Base-by-base conservation (phyloP, 2,888 invertebrate genomes). In the Thumatha senex region DNA sequence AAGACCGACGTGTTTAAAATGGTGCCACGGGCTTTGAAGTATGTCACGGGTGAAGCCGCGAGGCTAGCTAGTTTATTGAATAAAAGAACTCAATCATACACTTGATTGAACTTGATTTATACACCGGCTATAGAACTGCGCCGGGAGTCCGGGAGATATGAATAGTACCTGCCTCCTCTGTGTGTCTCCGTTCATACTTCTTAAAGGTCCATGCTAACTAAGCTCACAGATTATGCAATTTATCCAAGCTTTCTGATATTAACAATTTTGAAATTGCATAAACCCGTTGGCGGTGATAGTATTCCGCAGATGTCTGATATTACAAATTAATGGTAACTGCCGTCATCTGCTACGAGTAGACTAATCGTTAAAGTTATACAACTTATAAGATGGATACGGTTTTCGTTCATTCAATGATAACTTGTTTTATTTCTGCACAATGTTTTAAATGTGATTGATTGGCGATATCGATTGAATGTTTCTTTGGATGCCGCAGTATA, bases 321-420 rank as follows among this genome's bases (percentile, higher is more conserved):
- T 48, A 58, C 54, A 53, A 54, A 65, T 67, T 65, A 63, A 56
- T 55, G 44, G 55, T 43, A 30, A 48, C 55, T 12, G 39, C 48
- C 48, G 67, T 57, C 60, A 57, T 60, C 67, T 61, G 61, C 46
- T 54, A 51, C 53, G 48, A n/a, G n/a, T n/a, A n/a, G n/a, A 49
- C 53, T 52, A 53, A 67, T 63, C 67, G 63, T 59, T 59, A 56
- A 57, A 67, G 48, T 67, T 65, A 44, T 39, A 51, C 46, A 52
- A 61, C 48, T 65, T 61, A 53, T 43, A 10, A 38, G 40, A 52
- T 49, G 49, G 48, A 51, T 51, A 51, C 18, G 18, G 18, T 2
- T 24, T 24, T 24, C 18, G 5, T 63, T 61, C 44, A 45, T 51
- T 40, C 67, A 55, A 63, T 18, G 30, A 30, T 51, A 12, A 40